phyloP scores from a whole-genome alignment of 2,888 invertebrate genomes.

The Nephrotoma flavescens region DNA sequence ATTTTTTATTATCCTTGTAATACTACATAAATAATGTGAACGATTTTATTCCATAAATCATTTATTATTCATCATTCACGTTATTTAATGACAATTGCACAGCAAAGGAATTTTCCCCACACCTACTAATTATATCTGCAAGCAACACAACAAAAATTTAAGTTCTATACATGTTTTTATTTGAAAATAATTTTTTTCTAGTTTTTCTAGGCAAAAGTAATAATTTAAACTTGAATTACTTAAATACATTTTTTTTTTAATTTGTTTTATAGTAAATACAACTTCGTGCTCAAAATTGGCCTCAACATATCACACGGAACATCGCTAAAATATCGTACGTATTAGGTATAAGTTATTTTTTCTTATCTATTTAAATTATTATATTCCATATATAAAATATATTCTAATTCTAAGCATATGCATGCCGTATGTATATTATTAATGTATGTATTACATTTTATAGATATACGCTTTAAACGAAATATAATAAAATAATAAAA shows the following conservation, averaged over 20 bases:
- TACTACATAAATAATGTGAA: not conserved
- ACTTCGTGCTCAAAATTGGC: slow-evolving; percentile 3
- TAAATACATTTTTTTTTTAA: not conserved
- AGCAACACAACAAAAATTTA: not conserved
- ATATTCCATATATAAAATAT: not conserved
- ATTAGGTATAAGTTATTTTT: not conserved
- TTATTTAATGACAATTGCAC: not conserved
- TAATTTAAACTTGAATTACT: not conserved
- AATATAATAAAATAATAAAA: not conserved
- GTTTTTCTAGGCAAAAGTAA: not conserved
- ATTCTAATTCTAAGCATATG: not conserved
- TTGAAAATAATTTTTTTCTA: not conserved
- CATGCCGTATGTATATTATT: not conserved
- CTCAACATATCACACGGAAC: slow-evolving; percentile 5
- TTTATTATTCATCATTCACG: not conserved
- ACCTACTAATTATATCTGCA: not conserved
- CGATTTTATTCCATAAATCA: not conserved
- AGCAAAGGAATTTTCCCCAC: not conserved
- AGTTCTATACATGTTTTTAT: not conserved
- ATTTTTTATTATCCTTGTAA: not conserved
- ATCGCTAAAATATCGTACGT: slow-evolving; percentile 1
- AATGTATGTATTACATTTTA: not conserved
- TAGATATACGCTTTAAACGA: not conserved
- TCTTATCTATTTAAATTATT: slow-evolving; percentile 1
- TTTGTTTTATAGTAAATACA: slow-evolving; percentile 3